Conservation (phyloP, 92 coral and sea anemone genomes). For the Epizoanthus rinbou region DNA sequence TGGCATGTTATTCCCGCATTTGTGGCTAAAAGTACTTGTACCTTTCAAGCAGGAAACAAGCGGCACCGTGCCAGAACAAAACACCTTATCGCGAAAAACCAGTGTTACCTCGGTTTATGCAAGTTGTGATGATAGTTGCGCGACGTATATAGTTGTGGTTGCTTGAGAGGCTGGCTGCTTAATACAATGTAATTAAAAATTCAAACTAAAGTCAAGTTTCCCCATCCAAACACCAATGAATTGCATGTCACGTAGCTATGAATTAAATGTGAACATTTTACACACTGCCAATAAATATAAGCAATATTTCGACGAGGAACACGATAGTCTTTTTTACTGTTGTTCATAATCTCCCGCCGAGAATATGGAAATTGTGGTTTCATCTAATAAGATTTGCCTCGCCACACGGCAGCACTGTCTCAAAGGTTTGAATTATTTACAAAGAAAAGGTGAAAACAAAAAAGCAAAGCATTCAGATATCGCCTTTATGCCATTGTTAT, state of each 20-base stretch:
- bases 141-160: background rate
- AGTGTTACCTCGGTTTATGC: background rate
- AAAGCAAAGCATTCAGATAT: conserved; percentile 22
- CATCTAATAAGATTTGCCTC: background rate
- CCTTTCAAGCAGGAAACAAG: background rate
- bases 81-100: background rate
- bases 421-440: conserved; percentile 26
- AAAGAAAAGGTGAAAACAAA: conserved; percentile 9
- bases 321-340: background rate
- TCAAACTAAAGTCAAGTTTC: background rate
- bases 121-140: background rate
- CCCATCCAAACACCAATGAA: background rate
- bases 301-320: background rate
- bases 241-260: background rate
- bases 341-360: conserved; percentile 15
- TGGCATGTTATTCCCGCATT: background rate
- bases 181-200: background rate
- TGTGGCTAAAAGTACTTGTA: background rate
- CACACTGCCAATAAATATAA: background rate
- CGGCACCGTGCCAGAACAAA: background rate
- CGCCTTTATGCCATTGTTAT: conserved; percentile 7
- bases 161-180: too few species aligned
- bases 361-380: conserved; percentile 18
- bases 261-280: background rate
- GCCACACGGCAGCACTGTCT: conserved; percentile 26